phyloP scores from a whole-genome alignment of 2,888 invertebrate species.

The Nebria salina region DNA sequence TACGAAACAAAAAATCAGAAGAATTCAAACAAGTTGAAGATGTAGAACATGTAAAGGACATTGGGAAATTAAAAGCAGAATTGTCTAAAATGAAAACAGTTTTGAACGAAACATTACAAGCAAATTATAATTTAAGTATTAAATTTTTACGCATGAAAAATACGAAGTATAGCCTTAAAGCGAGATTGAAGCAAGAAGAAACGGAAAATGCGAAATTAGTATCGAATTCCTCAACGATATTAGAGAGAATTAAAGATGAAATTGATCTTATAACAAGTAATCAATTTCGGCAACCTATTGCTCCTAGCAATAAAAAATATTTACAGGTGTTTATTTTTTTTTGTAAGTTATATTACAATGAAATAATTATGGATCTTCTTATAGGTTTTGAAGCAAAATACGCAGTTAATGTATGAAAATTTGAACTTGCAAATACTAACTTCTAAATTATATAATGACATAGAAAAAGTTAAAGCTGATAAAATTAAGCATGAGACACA shows the following conservation, averaged over 20 bases:
- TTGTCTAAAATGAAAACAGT: slow-evolving; percentile 58
- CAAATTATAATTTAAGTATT: slow-evolving; percentile 62
- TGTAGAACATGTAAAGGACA: slow-evolving; percentile 52
- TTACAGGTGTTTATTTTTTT: slow-evolving; percentile 55
- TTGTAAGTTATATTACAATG: background rate
- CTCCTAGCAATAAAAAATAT: slow-evolving; percentile 61
- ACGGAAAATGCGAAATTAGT: slow-evolving; percentile 57
- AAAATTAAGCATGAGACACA: slow-evolving; percentile 31
- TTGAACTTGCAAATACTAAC: slow-evolving; percentile 59
- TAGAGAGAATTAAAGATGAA: slow-evolving; percentile 56
- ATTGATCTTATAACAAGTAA: slow-evolving; percentile 56
- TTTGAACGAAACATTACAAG: slow-evolving; percentile 59
- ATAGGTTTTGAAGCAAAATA: slow-evolving; percentile 60
- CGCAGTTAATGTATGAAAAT: slow-evolving; percentile 60
- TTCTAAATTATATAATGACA: slow-evolving; percentile 35
- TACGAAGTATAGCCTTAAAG: slow-evolving; percentile 58
- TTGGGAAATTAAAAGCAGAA: slow-evolving; percentile 57
- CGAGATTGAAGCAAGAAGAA: slow-evolving; percentile 56
- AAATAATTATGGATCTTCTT: slow-evolving; percentile 40
- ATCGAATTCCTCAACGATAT: slow-evolving; percentile 56
- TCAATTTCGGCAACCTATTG: slow-evolving; percentile 55
- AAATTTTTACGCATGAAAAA: slow-evolving; percentile 62
- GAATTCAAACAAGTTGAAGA: slow-evolving; percentile 55
- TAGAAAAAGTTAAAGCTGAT: slow-evolving; percentile 42
- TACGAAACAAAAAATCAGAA: slow-evolving; percentile 51